Evolutionary conservation across 1,140 invertebrate species (phyloP).

Genomic region (Centruroides vittatus): DNA sequence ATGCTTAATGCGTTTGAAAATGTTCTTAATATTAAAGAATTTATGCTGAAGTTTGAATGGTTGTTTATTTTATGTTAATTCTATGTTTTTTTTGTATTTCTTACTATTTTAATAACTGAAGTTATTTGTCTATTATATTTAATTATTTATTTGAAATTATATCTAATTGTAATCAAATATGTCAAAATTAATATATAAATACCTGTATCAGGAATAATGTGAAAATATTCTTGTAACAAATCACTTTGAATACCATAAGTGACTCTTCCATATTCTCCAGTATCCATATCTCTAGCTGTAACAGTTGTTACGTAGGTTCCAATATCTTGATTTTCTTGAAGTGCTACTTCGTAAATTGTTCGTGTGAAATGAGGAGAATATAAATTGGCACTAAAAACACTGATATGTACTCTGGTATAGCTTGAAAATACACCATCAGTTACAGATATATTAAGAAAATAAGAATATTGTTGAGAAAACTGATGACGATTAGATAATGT

Average conservation of each 20-base stretch:
- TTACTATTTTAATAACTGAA: too few relatives aligned
- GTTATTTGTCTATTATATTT: too few relatives aligned
- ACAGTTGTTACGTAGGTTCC: constrained; percentile 30
- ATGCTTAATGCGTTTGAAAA: too few relatives aligned
- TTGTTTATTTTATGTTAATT: too few relatives aligned
- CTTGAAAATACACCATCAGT: constrained; percentile 82
- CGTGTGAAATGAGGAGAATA: constrained; percentile 62
- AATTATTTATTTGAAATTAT: too few relatives aligned
- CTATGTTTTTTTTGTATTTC: too few relatives aligned
- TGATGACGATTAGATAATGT: constrained; percentile 12
- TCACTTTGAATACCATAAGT: constrained; percentile 71
- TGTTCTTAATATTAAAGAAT: too few relatives aligned
- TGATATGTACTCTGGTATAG: constrained; percentile 46
- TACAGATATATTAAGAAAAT: constrained; percentile 64
- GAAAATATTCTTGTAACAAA: constrained; percentile 56
- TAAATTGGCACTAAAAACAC: constrained; percentile 61
- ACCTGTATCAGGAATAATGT: constrained; percentile 49
- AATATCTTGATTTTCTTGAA: constrained; percentile 31
- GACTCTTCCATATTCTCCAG: constrained; percentile 53
- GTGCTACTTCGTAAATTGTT: constrained; percentile 46
- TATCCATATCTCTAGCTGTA: constrained; percentile 64
- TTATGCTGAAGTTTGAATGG: too few relatives aligned
- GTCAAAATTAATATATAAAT: neutral
- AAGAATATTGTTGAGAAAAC: constrained; percentile 9
- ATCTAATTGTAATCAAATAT: too few relatives aligned